Conservation (phyloP, 1,140 invertebrate genomes). For the Campodea augens region DNA sequence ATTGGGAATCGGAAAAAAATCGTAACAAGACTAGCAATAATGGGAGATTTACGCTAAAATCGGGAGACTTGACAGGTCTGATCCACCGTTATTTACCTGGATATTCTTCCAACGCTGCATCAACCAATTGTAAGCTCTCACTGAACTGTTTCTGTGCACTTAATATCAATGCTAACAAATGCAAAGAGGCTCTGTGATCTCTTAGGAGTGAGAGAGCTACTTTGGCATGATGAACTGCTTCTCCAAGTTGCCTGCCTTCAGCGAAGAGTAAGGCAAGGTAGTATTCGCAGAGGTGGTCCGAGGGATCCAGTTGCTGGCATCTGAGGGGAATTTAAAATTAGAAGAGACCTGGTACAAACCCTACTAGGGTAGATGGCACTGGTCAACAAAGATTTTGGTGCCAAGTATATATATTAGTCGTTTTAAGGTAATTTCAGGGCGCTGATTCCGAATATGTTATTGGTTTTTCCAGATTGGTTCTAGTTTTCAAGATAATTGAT, state of each 20-base stretch:
- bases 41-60: too few relatives aligned
- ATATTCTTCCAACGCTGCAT: constrained; percentile 66
- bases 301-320: constrained; percentile 55
- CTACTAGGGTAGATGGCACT: too few relatives aligned
- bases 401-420: too few relatives aligned
- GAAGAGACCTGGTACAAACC: background rate
- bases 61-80: too few relatives aligned
- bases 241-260: constrained; percentile 50
- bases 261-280: constrained; percentile 75
- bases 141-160: constrained; percentile 63
- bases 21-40: too few relatives aligned
- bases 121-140: constrained; percentile 56
- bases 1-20: too few relatives aligned
- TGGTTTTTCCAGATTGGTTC: too few relatives aligned
- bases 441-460: too few relatives aligned
- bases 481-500: too few relatives aligned
- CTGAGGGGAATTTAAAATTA: constrained; percentile 22
- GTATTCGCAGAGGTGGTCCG: constrained; percentile 73
- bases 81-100: too few relatives aligned
- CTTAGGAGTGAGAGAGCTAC: constrained; percentile 45
- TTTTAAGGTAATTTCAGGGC: too few relatives aligned
- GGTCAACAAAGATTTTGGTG: too few relatives aligned
- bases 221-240: constrained; percentile 60
- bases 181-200: constrained; percentile 68
- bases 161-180: constrained; percentile 63